phyloP scores from a whole-genome alignment of 2,888 invertebrate species.

The Drosophila hamatofila region DNA sequence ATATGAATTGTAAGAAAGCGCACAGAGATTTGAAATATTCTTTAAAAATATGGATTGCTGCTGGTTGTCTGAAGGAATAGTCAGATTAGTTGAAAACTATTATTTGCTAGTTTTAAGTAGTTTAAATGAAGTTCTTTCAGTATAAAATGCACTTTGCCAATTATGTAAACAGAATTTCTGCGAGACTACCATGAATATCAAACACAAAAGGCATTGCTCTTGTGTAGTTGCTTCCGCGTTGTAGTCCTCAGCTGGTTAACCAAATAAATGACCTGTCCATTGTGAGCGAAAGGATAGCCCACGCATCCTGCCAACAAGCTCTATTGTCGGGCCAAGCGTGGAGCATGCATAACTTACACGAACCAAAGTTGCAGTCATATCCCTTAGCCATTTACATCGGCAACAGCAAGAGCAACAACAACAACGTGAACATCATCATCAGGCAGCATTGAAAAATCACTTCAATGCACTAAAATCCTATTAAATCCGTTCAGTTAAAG shows the following conservation, averaged over 20 bases:
- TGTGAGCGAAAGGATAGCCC: constrained; percentile 30
- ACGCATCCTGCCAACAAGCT: constrained; percentile 22
- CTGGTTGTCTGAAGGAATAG: no score
- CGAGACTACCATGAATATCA: background rate
- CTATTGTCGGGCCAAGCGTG: constrained; percentile 3
- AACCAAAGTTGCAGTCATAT: constrained; percentile 19
- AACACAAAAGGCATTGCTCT: background rate
- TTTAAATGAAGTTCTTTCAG: no score
- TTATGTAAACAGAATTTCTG: background rate
- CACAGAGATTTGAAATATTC: background rate
- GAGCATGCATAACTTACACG: constrained; percentile 39
- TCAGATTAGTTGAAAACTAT: no score
- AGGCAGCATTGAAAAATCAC: constrained; percentile 65
- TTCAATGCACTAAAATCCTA: constrained; percentile 72
- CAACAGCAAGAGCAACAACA: constrained; percentile 10
- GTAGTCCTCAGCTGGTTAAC: constrained; percentile 2
- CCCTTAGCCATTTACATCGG: constrained; percentile 21
- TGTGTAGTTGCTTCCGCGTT: background rate
- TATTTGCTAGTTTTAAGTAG: no score
- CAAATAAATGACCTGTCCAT: constrained; percentile 46
- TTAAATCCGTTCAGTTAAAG: constrained; percentile 66
- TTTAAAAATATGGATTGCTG: background rate
- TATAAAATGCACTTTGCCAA: background rate
- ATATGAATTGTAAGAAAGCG: no score
- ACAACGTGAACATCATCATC: constrained; percentile 28